A percentile compares a stretch with the other conserved stretches of the same genome.
phyloP scores from a whole-genome alignment of 2,888 invertebrate species.

The Aleiodes leptofemur region DNA sequence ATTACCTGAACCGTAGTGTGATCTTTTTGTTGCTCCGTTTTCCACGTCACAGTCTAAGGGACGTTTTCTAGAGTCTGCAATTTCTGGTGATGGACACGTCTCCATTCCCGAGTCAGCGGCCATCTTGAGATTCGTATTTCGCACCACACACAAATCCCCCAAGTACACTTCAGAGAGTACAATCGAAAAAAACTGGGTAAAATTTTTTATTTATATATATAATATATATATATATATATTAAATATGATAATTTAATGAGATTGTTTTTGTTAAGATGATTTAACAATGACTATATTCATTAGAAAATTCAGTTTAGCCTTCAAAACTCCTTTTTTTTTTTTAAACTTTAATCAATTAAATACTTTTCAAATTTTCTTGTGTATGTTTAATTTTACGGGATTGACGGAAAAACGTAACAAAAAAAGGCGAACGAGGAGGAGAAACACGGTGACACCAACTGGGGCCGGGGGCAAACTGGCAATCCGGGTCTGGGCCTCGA shows the following conservation, averaged over 20 bases:
- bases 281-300: too few species aligned
- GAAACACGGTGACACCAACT: slow-evolving; percentile 45
- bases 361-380: neutral
- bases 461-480: slow-evolving; percentile 48
- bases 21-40: slow-evolving; percentile 92
- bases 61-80: slow-evolving; percentile 92
- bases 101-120: slow-evolving; percentile 96
- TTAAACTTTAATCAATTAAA: neutral
- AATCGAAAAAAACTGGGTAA: slow-evolving; percentile 17
- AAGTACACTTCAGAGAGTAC: neutral
- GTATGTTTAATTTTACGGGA: slow-evolving; percentile 8
- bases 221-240: neutral
- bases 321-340: neutral
- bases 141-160: slow-evolving; percentile 32
- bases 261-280: too few species aligned
- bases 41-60: slow-evolving; percentile 91
- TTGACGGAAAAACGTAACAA: slow-evolving; percentile 26
- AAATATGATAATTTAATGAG: neutral
- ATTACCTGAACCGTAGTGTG: slow-evolving; percentile 92
- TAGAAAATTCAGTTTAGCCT: neutral
- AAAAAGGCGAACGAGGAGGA: slow-evolving; percentile 36
- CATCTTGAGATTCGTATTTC: slow-evolving; percentile 79
- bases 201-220: neutral
- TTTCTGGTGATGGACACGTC: slow-evolving; percentile 95
- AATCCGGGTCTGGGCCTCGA: slow-evolving; percentile 37